Percentiles rank a stretch among this genome's conserved stretches.
These are phyloP conservation scores for Pararge aegeria DNA, from an alignment of 1,140 invertebrate genomes.

Conservation along the genomic window DNA sequence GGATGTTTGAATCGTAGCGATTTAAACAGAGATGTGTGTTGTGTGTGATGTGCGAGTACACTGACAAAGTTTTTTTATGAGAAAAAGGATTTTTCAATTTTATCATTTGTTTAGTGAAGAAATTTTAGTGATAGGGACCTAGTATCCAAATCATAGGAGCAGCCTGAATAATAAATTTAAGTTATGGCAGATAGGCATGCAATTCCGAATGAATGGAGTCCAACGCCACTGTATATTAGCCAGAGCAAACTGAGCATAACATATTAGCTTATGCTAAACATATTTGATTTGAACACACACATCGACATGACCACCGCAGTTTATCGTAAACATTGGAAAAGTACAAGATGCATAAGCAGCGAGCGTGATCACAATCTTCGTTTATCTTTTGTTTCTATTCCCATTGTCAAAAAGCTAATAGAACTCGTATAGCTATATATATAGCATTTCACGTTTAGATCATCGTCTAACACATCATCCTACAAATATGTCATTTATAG, in stretches of 20 bases:
- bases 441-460: conserved; percentile 9
- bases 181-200: too few relatives aligned
- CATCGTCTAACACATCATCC: conserved; percentile 14
- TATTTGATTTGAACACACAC: conserved; percentile 64
- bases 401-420: conserved; percentile 29
- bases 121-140: too few relatives aligned
- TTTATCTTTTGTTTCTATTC: conserved; percentile 26
- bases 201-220: not conserved
- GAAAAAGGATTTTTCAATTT: too few relatives aligned
- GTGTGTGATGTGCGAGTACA: too few relatives aligned
- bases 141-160: too few relatives aligned
- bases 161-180: too few relatives aligned
- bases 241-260: conserved; percentile 50
- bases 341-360: conserved; percentile 40
- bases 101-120: too few relatives aligned
- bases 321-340: conserved; percentile 69
- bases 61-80: too few relatives aligned
- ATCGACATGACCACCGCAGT: conserved; percentile 44
- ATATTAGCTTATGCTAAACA: conserved; percentile 65
- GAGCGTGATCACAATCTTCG: conserved; percentile 14
- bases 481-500: conserved; percentile 14
- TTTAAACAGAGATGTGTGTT: too few relatives aligned
- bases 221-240: not conserved
- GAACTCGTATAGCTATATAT: not conserved
- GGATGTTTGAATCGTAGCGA: too few relatives aligned